Percentiles rank a stretch among this genome's conserved stretches.
Evolutionary conservation across 2,888 invertebrate genomes (phyloP).

Genomic region (Vanessa cardui): DNA sequence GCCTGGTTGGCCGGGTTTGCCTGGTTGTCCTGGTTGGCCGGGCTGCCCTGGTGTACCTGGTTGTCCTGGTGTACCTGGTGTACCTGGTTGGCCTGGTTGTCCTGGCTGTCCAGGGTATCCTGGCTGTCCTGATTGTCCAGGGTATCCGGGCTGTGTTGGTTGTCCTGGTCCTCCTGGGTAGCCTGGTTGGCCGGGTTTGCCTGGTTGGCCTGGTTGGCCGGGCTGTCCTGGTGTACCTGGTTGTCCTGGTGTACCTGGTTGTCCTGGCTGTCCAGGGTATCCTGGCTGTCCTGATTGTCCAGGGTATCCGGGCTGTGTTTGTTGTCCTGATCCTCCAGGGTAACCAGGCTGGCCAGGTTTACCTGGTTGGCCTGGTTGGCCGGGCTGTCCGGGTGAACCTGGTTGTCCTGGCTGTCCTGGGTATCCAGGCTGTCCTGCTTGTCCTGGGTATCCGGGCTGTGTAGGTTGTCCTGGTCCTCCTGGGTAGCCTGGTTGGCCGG

Average conservation of each 20-base stretch:
- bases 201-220: constrained; percentile 37
- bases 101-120: constrained; percentile 44
- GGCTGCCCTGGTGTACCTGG: constrained; percentile 57
- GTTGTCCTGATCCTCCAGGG: constrained; percentile 37
- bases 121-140: constrained; percentile 9
- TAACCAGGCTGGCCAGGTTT: constrained; percentile 35
- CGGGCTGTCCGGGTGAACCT: background rate
- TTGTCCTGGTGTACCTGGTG: constrained; percentile 44
- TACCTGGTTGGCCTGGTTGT: constrained; percentile 56
- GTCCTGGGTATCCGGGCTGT: background rate
- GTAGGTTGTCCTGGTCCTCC: constrained; percentile 43
- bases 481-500: constrained; percentile 45
- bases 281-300: constrained; percentile 43
- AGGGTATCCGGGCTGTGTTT: constrained; percentile 55
- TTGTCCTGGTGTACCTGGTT: constrained; percentile 40
- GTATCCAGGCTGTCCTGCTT: constrained; percentile 42
- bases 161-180: constrained; percentile 42
- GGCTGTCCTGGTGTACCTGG: constrained; percentile 44
- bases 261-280: constrained; percentile 40
- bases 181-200: constrained; percentile 39
- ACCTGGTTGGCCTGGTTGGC: constrained; percentile 16
- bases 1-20: constrained; percentile 57
- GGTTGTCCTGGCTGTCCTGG: constrained; percentile 51
- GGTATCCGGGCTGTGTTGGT: too few species aligned
- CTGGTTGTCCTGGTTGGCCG: constrained; percentile 43